Evolutionary conservation across 64 coral and sea anemone species (phyloP), one percentile per base, ranked within the genome.

Genomic region (Catalaphyllia jardinei): DNA sequence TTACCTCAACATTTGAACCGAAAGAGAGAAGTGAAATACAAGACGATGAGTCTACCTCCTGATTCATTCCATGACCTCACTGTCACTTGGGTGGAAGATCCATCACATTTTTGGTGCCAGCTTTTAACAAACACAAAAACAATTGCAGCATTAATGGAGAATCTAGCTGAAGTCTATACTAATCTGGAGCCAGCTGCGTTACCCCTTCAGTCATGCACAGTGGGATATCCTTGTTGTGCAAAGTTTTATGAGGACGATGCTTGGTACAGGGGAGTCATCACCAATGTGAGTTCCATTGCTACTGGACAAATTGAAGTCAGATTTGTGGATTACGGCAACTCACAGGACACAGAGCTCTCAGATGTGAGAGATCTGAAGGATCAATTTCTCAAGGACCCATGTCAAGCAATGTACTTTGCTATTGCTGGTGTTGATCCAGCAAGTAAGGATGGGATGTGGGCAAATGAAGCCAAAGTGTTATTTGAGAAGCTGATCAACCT

Each of bases 261-360:
- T 17, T 94, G 93, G 93, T 94, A 94, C 55, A 52, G 93, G 60
- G 93, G 79, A 86, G 49, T 94, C 10, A 94, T 94, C 11, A 94
- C 93, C 38, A 89, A 89, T 31, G 87, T 82, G 25, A 86, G 79
- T 14, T 77, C 59, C 0, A 86, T 90, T 16, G 87, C 91, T 27
- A 93, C 96, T 46, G 93, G 93, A 19, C 73, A 75, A 60, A 86
- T 94, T 30, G 92, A 92, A 28, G 93, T 94, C 2, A 89, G 89
- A 77, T 98, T 98, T 93, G 87, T 98, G 18, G 93, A 98, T 86
- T 98, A 98, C 82, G 93, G 96, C n/a, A 98, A 94, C 54, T 71
- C 62, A 29, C 89, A 98, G 49, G 67, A 75, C n/a, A 94, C 93
- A 24, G 89, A 87, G 38, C 59, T 98, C 17, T 89, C 92, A 19